A percentile compares a stretch with the other conserved stretches of the same genome.
Conservation (phyloP, 2,888 invertebrate genomes). For the Nineta flava region DNA sequence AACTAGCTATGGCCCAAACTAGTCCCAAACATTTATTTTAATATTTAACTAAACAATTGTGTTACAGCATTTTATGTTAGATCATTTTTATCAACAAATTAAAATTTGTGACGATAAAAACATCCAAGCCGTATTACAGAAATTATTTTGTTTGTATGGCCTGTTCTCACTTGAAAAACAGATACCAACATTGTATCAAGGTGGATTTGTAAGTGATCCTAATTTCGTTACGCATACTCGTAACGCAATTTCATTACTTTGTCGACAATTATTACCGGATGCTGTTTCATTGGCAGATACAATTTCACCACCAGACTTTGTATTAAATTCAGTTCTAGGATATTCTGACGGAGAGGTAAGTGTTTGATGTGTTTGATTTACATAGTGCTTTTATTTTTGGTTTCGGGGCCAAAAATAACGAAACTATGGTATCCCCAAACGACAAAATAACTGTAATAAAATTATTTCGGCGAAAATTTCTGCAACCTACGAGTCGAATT, state of each 20-base stretch:
- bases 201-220: slow-evolving; percentile 38
- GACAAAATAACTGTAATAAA: too few relatives aligned
- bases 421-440: too few relatives aligned
- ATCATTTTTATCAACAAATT: slow-evolving; percentile 32
- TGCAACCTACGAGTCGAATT: too few relatives aligned
- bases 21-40: neutral
- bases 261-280: slow-evolving; percentile 48
- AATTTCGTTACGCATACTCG: slow-evolving; percentile 43
- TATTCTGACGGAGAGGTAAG: slow-evolving; percentile 68
- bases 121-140: slow-evolving; percentile 37
- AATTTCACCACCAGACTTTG: slow-evolving; percentile 76
- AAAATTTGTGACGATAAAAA: slow-evolving; percentile 28
- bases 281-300: slow-evolving; percentile 65
- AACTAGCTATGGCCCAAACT: too few relatives aligned
- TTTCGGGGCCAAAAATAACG: too few relatives aligned
- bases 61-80: slow-evolving; percentile 36
- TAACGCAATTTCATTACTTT: slow-evolving; percentile 46
- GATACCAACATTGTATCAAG: slow-evolving; percentile 55
- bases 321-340: slow-evolving; percentile 74
- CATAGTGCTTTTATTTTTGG: neutral
- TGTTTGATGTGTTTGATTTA: too few relatives aligned
- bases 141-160: slow-evolving; percentile 47
- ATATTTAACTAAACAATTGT: neutral
- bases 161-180: slow-evolving; percentile 58
- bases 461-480: too few relatives aligned